Percentiles rank a stretch among this genome's conserved stretches.
Evolutionary conservation across 2,797 vertebrate genomes (phyloP).

Genomic region (Liparis tanakae): DNA sequence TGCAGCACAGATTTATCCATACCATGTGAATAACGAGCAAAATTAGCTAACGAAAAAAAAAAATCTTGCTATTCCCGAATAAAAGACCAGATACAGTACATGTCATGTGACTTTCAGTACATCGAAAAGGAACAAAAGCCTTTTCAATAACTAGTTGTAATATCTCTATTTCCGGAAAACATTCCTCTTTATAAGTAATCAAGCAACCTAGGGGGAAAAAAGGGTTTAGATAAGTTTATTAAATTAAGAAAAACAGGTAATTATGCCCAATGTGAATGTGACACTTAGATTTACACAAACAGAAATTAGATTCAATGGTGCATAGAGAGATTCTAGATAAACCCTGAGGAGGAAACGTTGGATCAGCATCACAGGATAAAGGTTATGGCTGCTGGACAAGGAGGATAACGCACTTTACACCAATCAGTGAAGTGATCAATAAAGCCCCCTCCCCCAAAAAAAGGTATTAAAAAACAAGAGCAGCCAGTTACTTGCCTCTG

Average conservation of each 20-base stretch:
- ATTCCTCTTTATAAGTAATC: constrained; percentile 39
- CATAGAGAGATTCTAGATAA: constrained; percentile 20
- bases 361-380: constrained; percentile 18
- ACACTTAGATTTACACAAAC: constrained; percentile 50
- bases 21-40: constrained; percentile 5
- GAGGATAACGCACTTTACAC: constrained; percentile 12
- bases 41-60: background rate
- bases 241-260: constrained; percentile 58
- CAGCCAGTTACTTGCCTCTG: constrained; percentile 20
- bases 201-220: constrained; percentile 28
- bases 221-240: constrained; percentile 53
- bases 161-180: constrained; percentile 31
- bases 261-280: constrained; percentile 52
- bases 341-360: constrained; percentile 38
- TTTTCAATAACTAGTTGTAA: constrained; percentile 16
- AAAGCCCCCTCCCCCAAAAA: background rate
- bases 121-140: background rate
- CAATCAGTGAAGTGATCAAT: background rate
- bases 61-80: background rate
- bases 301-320: constrained; percentile 34
- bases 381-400: constrained; percentile 32
- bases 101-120: background rate
- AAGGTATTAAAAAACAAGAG: constrained; percentile 20
- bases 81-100: background rate
- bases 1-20: constrained; percentile 3